Evolutionary conservation across 2,113 vertebrate species (phyloP), one percentile per base, ranked within the genome.

Genomic region (Coptodon rendalli): DNA sequence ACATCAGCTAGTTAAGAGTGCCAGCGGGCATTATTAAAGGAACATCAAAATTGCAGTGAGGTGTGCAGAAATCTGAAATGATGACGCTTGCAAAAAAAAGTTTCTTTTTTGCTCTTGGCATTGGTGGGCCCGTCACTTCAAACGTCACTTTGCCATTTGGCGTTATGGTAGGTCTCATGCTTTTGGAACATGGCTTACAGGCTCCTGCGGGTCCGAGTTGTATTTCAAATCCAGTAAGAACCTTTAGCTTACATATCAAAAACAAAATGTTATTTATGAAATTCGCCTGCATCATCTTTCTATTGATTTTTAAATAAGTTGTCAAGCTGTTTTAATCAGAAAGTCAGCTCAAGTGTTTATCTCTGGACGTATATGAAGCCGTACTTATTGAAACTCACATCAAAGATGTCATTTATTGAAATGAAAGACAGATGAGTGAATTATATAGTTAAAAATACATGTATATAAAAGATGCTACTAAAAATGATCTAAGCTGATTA

Each of bases 31-130:
- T 92, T 93, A 92, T 94, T 94, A 92, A 90, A 91, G 93, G 87
- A 79, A 86, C 90, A 76, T 89, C 87, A 48, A 91, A 93, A 90
- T 88, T 80, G 61, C 34, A 87, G 81, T 86, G 81, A 94, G 89
- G 81, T 92, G 45, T 73, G 86, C 89, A 93, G 76, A 93, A 94
- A 88, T 85, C 61, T 63, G 38, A 91, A 91, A 86, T 89, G 91
- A 93, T 94, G 95, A 96, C 14, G 45, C 89, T 68, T 83, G 89
- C 89, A 91, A 90, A 94, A 94, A 94, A 94, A 92, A 94, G 63
- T 87, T 71, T 54, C 3, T n/a, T 4, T 63, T 50, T 89, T 83
- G 80, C 91, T 91, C 12, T 54, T 80, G 83, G 90, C 87, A n/a
- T 43, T 54, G 17, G 24, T 73, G 24, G 73, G 40, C 50, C 9